Percentiles rank a stretch among this genome's conserved stretches.
Conservation (phyloP, 2,888 invertebrate species). For the Sussaba pulchella region DNA sequence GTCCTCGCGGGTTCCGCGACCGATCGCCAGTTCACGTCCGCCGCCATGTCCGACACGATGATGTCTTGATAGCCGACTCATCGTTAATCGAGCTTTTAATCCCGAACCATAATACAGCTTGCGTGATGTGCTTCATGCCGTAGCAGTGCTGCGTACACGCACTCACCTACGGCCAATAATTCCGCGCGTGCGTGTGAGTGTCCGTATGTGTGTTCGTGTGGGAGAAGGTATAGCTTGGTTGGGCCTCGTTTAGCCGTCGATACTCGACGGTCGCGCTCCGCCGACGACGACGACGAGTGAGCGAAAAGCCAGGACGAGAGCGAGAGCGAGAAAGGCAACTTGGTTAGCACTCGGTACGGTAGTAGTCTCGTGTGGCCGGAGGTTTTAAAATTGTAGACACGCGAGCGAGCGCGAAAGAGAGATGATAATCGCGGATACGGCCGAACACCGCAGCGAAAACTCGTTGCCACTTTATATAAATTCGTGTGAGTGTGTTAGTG, state of each 20-base stretch:
- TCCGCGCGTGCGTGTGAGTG: neutral
- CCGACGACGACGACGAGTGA: neutral
- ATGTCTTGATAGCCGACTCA: slow-evolving; percentile 79
- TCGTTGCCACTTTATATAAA: slow-evolving; percentile 39
- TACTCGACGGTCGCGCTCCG: neutral
- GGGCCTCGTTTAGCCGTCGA: slow-evolving; percentile 5
- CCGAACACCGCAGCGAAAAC: slow-evolving; percentile 50
- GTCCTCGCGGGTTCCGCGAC: neutral
- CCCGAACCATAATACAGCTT: slow-evolving; percentile 64
- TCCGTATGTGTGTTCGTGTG: neutral
- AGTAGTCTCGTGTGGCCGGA: slow-evolving; percentile 36
- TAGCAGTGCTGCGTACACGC: slow-evolving; percentile 44
- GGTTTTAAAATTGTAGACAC: slow-evolving; percentile 50
- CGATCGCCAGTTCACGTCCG: slow-evolving; percentile 60
- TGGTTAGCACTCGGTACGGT: neutral
- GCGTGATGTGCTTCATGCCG: slow-evolving; percentile 33
- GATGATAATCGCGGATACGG: slow-evolving; percentile 63
- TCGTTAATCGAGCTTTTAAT: slow-evolving; percentile 79
- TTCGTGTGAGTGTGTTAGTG: too few species aligned
- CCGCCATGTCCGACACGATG: slow-evolving; percentile 70
- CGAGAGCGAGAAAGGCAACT: too few species aligned
- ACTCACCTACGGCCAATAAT: slow-evolving; percentile 11
- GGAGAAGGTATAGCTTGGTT: neutral
- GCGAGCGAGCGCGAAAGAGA: slow-evolving; percentile 65
- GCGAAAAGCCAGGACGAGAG: too few species aligned